phyloP scores from a whole-genome alignment of 1,140 invertebrate genomes.

The Tribolium madens region DNA sequence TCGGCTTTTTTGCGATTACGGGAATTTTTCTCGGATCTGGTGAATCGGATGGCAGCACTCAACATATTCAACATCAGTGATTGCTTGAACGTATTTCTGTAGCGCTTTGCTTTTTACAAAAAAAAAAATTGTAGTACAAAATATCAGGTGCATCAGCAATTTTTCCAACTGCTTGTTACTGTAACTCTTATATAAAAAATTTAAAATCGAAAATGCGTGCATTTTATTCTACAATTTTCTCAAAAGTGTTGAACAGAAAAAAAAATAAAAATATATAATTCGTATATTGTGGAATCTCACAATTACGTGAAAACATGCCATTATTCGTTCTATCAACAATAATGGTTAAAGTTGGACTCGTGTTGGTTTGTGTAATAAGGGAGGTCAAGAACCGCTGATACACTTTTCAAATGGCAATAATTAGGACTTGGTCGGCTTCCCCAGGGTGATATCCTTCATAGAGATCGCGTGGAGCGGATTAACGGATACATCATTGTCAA shows the following conservation, averaged over 20 bases:
- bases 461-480: constrained; percentile 13
- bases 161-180: too few species aligned
- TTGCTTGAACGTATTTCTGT: not conserved
- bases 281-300: not conserved
- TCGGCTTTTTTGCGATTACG: not conserved
- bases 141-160: too few species aligned
- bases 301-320: not conserved
- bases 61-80: not conserved
- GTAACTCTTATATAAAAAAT: too few species aligned
- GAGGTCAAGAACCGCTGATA: constrained; percentile 15
- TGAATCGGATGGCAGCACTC: not conserved
- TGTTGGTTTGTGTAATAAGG: not conserved
- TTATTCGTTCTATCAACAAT: constrained; percentile 6
- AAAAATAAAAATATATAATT: not conserved
- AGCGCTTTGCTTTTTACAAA: not conserved
- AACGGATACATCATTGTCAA: constrained; percentile 16
- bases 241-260: too few species aligned
- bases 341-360: not conserved
- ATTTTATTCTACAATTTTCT: too few species aligned
- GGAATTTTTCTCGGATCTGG: not conserved
- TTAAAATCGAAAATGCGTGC: too few species aligned
- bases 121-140: not conserved
- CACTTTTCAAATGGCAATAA: constrained; percentile 16
- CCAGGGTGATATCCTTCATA: constrained; percentile 13
- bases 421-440: constrained; percentile 4